phyloP scores from a whole-genome alignment of 2,797 vertebrate genomes.

The Agapornis canus region DNA sequence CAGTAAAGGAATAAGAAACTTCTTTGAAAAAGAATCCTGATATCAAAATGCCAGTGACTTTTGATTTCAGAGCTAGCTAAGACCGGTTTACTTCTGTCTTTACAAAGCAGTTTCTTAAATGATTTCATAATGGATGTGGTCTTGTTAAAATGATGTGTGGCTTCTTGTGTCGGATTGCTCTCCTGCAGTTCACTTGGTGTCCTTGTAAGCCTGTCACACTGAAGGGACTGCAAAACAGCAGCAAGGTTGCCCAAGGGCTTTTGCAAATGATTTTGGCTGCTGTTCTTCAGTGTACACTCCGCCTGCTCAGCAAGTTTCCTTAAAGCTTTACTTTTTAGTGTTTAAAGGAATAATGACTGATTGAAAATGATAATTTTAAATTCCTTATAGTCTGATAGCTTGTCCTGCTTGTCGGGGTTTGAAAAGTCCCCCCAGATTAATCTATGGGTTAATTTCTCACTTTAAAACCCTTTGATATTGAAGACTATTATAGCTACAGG shows the following conservation, averaged over 20 bases:
- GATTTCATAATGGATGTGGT: background rate
- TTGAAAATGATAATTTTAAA: background rate
- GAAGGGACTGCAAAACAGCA: slow-evolving; percentile 22
- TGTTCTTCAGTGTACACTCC: background rate
- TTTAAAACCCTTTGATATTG: background rate
- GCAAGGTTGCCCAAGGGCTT: slow-evolving; percentile 26
- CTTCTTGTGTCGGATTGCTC: background rate
- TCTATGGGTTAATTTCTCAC: background rate
- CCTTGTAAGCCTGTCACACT: slow-evolving; percentile 19
- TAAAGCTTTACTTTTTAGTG: background rate
- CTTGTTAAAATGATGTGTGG: background rate
- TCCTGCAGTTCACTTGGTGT: background rate
- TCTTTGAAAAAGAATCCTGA: background rate
- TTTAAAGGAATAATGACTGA: background rate
- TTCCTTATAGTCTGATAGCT: background rate
- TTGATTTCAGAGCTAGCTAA: background rate
- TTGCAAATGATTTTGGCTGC: slow-evolving; percentile 6
- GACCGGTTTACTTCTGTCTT: background rate
- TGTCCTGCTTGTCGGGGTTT: background rate
- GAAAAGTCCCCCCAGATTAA: background rate
- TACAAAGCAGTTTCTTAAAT: background rate
- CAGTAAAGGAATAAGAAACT: background rate
- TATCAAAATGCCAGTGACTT: background rate
- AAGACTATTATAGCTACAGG: background rate
- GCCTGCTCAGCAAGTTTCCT: background rate